These are phyloP conservation scores for Acrocephalus arundinaceus DNA, from an alignment of 2,113 vertebrate genomes.

Conservation along the genomic window DNA sequence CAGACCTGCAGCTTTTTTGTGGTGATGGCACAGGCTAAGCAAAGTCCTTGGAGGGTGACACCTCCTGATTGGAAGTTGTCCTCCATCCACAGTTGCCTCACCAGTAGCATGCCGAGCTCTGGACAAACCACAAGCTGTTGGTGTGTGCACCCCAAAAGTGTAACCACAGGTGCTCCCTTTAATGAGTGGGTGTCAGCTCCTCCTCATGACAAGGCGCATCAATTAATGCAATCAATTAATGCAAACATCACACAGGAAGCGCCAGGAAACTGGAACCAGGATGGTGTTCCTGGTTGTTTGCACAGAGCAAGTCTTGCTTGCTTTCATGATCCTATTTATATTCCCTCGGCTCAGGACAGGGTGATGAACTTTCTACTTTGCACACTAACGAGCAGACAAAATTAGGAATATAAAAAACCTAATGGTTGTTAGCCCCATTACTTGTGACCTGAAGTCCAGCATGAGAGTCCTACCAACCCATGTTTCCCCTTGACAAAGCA, in stretches of 20 bases:
- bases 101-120: not conserved
- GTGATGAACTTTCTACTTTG: not conserved
- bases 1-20: accelerated
- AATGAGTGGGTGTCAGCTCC: not conserved
- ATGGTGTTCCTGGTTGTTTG: not conserved
- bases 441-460: not conserved
- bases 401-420: not conserved
- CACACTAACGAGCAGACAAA: not conserved
- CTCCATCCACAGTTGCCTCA: not conserved
- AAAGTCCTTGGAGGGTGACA: not conserved
- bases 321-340: not conserved
- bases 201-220: not conserved
- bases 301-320: not conserved
- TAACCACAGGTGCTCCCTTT: not conserved
- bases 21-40: not conserved
- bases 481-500: not conserved
- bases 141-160: not conserved
- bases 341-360: not conserved
- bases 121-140: not conserved
- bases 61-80: not conserved
- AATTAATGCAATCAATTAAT: not conserved
- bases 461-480: not conserved
- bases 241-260: not conserved
- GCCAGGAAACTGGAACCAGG: not conserved
- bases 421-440: not conserved